These are phyloP conservation scores for Kryptolebias ocellatus DNA, from an alignment of 2,797 vertebrate species.

Conservation along the genomic window DNA sequence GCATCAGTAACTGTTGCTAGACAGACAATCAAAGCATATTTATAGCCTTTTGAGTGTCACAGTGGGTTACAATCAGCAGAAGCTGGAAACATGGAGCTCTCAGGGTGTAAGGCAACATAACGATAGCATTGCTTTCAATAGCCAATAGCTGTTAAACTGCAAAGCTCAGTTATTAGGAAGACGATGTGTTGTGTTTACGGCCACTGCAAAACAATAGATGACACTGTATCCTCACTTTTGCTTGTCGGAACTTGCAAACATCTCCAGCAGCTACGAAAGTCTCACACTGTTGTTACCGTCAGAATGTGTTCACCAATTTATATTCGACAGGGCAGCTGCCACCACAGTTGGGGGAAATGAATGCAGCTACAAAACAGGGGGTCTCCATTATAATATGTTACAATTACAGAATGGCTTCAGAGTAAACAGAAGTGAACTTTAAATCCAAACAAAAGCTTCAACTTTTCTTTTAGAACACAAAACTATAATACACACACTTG, in stretches of 20 bases:
- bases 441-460: neutral
- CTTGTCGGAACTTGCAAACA: constrained; percentile 11
- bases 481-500: neutral
- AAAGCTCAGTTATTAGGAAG: constrained; percentile 3
- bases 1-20: neutral
- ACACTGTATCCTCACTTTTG: neutral
- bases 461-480: neutral
- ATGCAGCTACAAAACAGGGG: constrained; percentile 2
- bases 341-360: constrained; percentile 3
- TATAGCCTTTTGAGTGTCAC: neutral
- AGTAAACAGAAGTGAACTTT: neutral
- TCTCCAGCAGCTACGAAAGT: constrained; percentile 6
- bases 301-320: constrained; percentile 9
- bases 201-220: constrained; percentile 11
- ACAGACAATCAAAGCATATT: neutral
- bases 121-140: neutral
- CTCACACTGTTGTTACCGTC: constrained; percentile 3
- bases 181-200: constrained; percentile 15
- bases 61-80: neutral
- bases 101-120: neutral
- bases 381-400: neutral
- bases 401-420: neutral
- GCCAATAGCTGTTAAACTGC: constrained; percentile 8
- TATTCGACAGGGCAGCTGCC: constrained; percentile 6
- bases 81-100: neutral